A percentile compares a stretch with the other conserved stretches of the same genome.
These are phyloP conservation scores for Cyanoramphus novaezelandiae DNA, from an alignment of 2,113 vertebrate genomes.

Conservation along the genomic window DNA sequence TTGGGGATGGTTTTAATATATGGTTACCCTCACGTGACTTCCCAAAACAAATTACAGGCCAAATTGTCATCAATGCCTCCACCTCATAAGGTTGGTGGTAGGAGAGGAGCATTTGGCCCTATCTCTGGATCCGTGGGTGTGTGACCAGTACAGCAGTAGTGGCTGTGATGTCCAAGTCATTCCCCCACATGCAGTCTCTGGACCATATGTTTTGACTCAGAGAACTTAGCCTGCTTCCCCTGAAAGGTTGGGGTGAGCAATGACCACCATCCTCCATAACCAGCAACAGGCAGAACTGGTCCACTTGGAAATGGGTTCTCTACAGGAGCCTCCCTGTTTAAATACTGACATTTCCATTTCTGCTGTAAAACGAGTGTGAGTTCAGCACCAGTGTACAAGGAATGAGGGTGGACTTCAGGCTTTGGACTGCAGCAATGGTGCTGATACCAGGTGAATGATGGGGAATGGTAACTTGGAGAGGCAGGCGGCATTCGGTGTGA, in stretches of 20 bases:
- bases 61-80: background rate
- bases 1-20: background rate
- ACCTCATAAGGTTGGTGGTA: rapidly evolving
- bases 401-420: background rate
- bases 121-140: background rate
- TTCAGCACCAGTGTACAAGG: background rate
- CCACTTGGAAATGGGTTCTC: background rate
- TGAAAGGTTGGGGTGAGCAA: background rate
- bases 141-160: background rate
- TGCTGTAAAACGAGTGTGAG: background rate
- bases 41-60: background rate
- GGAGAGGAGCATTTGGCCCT: background rate
- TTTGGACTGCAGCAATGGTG: background rate
- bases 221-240: background rate
- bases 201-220: background rate
- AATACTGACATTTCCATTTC: background rate
- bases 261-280: background rate
- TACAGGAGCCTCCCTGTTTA: background rate
- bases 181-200: background rate
- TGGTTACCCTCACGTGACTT: background rate
- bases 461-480: rapidly evolving
- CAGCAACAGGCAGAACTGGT: background rate
- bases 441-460: background rate
- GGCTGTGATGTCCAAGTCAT: background rate
- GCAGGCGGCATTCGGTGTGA: rapidly evolving